A percentile compares a stretch with the other conserved stretches of the same genome.
Conservation (phyloP, 1,140 invertebrate species). For the Pollicipes pollicipes region DNA sequence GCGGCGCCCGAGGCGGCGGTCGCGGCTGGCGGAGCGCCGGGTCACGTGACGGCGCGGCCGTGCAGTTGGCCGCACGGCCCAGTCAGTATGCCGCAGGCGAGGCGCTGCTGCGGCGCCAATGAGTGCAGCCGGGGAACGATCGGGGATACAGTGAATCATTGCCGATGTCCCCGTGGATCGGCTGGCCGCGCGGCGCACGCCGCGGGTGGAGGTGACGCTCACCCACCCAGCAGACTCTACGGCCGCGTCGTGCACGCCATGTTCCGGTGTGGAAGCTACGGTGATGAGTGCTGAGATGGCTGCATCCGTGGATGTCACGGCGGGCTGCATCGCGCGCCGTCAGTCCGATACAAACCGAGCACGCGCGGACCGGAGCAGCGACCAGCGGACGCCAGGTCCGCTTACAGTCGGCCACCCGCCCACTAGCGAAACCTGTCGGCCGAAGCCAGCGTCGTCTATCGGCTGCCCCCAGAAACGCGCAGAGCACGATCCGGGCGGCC, state of each 20-base stretch:
- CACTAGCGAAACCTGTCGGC: too few species aligned
- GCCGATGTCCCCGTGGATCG: not conserved
- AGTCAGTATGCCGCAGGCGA: too few species aligned
- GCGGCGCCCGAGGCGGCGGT: too few species aligned
- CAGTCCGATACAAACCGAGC: too few species aligned
- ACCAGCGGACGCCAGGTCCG: too few species aligned
- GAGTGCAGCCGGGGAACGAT: not conserved
- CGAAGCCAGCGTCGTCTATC: too few species aligned
- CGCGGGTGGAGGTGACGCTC: not conserved
- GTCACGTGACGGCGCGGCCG: not conserved
- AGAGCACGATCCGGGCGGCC: too few species aligned
- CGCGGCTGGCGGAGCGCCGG: too few species aligned
- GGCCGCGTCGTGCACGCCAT: not conserved
- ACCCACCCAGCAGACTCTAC: not conserved
- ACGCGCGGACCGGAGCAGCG: too few species aligned
- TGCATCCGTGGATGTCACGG: not conserved
- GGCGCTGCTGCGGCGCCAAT: too few species aligned
- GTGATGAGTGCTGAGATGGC: slow-evolving; percentile 6
- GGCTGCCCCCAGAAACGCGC: too few species aligned
- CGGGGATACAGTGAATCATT: not conserved
- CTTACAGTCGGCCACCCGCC: too few species aligned
- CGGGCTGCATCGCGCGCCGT: not conserved
- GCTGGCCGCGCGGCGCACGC: not conserved
- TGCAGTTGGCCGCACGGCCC: not conserved
- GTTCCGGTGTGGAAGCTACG: slow-evolving; percentile 4